Percentiles rank a stretch among this genome's conserved stretches.
phyloP scores from a whole-genome alignment of 2,113 vertebrate species.

The Oryzias melastigma region DNA sequence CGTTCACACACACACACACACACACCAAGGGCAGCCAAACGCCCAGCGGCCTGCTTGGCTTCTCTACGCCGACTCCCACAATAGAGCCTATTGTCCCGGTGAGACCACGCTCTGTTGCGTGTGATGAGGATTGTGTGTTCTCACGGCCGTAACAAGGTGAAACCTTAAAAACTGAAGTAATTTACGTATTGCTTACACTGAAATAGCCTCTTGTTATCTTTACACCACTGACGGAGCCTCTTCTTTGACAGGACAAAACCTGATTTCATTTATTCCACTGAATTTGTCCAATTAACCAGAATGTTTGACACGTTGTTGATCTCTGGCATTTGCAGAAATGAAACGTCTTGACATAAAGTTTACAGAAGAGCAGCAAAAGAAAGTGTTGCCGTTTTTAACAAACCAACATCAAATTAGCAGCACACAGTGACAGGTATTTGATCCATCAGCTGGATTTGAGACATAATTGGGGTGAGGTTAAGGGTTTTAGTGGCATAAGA shows the following conservation, averaged over 20 bases:
- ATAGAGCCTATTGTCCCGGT: conserved; percentile 88
- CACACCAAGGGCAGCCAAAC: conserved; percentile 72
- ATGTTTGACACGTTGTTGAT: background rate
- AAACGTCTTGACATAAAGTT: background rate
- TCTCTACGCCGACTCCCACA: conserved; percentile 86
- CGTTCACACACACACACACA: conserved; percentile 40
- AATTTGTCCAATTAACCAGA: background rate
- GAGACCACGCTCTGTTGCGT: conserved; percentile 84
- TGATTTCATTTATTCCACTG: background rate
- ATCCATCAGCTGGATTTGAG: too few species aligned
- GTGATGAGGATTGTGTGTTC: conserved; percentile 55
- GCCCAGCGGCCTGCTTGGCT: conserved; percentile 66
- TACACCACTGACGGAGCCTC: conserved; percentile 5
- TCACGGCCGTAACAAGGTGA: conserved; percentile 52
- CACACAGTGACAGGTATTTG: too few species aligned
- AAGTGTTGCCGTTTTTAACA: conserved; percentile 13
- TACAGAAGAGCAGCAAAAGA: background rate
- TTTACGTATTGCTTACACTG: conserved; percentile 51
- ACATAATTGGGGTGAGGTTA: too few species aligned
- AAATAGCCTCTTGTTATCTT: conserved; percentile 51
- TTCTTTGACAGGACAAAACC: background rate
- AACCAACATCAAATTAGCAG: conserved; percentile 19
- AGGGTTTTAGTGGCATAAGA: too few species aligned
- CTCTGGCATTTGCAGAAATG: background rate
- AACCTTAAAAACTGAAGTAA: conserved; percentile 59